A percentile compares a stretch with the other conserved stretches of the same genome.
Evolutionary conservation across 2,113 vertebrate species (phyloP).

Genomic region (Hyaena hyaena): DNA sequence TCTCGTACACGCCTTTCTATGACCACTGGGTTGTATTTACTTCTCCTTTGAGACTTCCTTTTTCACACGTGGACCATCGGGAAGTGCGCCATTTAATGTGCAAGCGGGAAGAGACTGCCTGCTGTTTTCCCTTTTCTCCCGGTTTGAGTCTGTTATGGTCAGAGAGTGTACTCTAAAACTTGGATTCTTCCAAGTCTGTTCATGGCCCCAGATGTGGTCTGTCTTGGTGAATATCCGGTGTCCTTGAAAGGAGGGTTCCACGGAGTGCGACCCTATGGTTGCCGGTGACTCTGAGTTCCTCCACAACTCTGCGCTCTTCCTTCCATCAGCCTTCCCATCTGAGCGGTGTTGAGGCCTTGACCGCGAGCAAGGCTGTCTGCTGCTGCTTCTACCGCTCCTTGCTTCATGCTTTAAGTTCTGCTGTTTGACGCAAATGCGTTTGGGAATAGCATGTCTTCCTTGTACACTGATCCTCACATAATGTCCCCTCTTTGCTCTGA

Average conservation of each 20-base stretch:
- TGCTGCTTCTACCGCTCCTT: rapidly evolving
- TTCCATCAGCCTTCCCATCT: neutral
- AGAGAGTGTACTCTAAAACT: neutral
- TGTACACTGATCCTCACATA: neutral
- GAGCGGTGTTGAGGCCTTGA: neutral
- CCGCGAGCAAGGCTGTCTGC: rapidly evolving
- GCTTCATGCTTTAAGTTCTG: neutral
- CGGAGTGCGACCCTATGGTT: neutral
- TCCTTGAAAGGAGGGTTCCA: neutral
- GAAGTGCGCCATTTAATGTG: neutral
- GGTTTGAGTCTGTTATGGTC: neutral
- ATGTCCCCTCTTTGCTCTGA: neutral
- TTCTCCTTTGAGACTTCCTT: neutral
- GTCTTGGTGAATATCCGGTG: neutral
- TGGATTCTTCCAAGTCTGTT: neutral
- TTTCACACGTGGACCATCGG: too few species aligned
- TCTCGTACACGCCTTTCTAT: neutral
- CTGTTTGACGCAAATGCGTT: neutral
- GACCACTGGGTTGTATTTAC: too few species aligned
- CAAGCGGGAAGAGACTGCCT: neutral
- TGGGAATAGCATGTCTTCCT: neutral
- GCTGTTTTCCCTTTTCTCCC: neutral
- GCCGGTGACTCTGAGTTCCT: neutral
- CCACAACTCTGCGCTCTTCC: neutral
- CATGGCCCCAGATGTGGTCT: too few species aligned